A percentile compares a stretch with the other conserved stretches of the same genome.
Evolutionary conservation across 2,888 invertebrate species (phyloP).

Genomic region (Polia nebulosa): DNA sequence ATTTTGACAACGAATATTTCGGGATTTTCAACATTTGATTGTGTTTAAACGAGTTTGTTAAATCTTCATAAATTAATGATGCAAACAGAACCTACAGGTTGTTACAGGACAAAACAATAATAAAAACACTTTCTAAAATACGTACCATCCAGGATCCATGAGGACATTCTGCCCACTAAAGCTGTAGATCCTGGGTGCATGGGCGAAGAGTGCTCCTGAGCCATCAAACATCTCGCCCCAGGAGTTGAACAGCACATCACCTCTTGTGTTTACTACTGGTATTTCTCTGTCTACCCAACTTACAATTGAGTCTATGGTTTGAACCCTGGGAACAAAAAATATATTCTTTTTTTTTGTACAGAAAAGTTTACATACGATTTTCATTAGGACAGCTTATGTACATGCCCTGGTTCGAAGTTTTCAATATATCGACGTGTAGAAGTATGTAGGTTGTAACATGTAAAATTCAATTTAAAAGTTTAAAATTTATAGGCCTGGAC

Average conservation of each 20-base stretch:
- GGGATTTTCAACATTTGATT: background rate
- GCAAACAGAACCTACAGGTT: background rate
- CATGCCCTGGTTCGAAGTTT: too few species aligned
- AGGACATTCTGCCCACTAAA: constrained; percentile 98
- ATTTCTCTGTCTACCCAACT: constrained; percentile 96
- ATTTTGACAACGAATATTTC: background rate
- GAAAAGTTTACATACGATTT: too few species aligned
- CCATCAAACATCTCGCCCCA: constrained; percentile 98
- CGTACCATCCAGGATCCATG: constrained; percentile 96
- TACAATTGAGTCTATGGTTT: constrained; percentile 98
- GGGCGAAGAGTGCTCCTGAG: constrained; percentile 96
- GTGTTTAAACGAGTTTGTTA: background rate
- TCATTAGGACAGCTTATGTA: too few species aligned
- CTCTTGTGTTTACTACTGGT: constrained; percentile 97
- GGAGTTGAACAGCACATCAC: constrained; percentile 98
- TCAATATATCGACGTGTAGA: too few species aligned
- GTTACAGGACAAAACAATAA: background rate
- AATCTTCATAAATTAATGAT: too few species aligned
- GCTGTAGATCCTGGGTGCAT: constrained; percentile 97
- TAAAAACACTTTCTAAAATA: background rate
- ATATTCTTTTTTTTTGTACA: too few species aligned
- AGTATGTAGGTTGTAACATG: too few species aligned
- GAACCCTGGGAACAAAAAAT: constrained; percentile 91
- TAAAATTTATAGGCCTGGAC: too few species aligned
- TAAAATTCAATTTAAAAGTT: too few species aligned